Percentiles rank a stretch among this genome's conserved stretches.
These are phyloP conservation scores for Chlamydotis undulata DNA, from an alignment of 2,113 vertebrate species.

Conservation along the genomic window DNA sequence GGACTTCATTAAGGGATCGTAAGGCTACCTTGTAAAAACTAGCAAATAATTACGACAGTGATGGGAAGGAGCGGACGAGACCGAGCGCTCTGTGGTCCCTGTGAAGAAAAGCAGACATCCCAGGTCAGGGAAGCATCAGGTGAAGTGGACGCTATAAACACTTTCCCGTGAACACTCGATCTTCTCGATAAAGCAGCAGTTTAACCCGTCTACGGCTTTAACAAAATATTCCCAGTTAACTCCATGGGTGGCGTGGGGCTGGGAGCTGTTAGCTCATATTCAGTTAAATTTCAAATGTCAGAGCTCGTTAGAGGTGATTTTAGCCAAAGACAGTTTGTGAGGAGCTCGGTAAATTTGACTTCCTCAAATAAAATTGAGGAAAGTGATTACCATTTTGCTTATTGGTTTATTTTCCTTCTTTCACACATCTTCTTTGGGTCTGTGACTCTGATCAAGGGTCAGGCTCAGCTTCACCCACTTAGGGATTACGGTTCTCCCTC, in stretches of 20 bases:
- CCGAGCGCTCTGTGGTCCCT: neutral
- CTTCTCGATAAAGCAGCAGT: constrained; percentile 70
- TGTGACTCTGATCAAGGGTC: neutral
- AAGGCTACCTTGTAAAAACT: constrained; percentile 33
- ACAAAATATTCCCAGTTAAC: constrained; percentile 72
- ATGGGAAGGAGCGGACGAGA: constrained; percentile 23
- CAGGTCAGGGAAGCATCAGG: constrained; percentile 53
- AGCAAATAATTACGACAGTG: constrained; percentile 25
- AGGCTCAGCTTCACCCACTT: constrained; percentile 46
- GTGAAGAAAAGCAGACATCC: constrained; percentile 66
- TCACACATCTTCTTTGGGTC: constrained; percentile 25
- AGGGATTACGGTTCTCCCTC: neutral
- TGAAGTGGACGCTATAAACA: constrained; percentile 66
- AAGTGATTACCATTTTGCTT: constrained; percentile 64
- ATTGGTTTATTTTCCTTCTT: constrained; percentile 63
- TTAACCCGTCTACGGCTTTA: neutral
- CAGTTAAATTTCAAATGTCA: constrained; percentile 78
- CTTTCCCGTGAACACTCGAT: constrained; percentile 51
- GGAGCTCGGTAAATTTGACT: constrained; percentile 69
- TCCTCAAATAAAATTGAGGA: constrained; percentile 75
- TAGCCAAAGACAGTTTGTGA: constrained; percentile 75
- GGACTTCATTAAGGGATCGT: constrained; percentile 48
- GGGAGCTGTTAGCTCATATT: constrained; percentile 73
- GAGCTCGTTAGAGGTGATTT: constrained; percentile 76
- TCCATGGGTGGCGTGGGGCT: constrained; percentile 77